Evolutionary conservation across 2,113 vertebrate genomes (phyloP).

Genomic region (Tapirus terrestris): DNA sequence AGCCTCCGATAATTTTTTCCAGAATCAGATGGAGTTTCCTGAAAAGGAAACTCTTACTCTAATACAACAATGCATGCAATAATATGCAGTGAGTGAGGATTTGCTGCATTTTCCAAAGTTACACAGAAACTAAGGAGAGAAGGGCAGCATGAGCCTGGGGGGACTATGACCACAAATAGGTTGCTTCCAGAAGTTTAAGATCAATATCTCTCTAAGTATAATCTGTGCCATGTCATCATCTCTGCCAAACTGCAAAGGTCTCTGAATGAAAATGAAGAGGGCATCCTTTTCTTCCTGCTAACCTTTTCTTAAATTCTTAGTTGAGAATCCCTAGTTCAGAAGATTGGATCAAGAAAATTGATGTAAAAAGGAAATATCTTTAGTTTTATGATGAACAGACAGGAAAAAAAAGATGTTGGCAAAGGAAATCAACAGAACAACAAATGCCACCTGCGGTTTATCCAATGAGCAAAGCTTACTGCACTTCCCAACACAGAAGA

Average conservation of each 20-base stretch:
- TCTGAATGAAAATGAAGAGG: constrained; percentile 26
- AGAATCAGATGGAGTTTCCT: constrained; percentile 3
- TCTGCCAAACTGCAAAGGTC: background rate
- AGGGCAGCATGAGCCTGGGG: background rate
- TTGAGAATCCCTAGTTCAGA: background rate
- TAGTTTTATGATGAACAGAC: background rate
- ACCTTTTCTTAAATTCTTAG: background rate
- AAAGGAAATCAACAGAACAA: background rate
- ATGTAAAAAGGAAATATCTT: constrained; percentile 12
- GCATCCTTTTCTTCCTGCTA: background rate
- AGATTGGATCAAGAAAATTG: background rate
- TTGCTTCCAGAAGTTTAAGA: background rate
- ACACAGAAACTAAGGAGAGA: background rate
- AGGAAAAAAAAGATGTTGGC: background rate
- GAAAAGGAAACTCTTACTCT: background rate
- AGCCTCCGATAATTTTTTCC: background rate
- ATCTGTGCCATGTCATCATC: too few relatives aligned
- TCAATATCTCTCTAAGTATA: background rate
- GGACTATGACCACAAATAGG: background rate
- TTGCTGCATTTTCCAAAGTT: background rate
- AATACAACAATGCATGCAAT: background rate
- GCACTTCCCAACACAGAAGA: background rate
- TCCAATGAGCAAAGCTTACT: background rate
- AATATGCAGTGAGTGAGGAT: background rate
- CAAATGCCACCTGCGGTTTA: background rate